These are phyloP conservation scores for Eidolon dupreanum DNA, from an alignment of 2,797 vertebrate genomes.

Conservation along the genomic window DNA sequence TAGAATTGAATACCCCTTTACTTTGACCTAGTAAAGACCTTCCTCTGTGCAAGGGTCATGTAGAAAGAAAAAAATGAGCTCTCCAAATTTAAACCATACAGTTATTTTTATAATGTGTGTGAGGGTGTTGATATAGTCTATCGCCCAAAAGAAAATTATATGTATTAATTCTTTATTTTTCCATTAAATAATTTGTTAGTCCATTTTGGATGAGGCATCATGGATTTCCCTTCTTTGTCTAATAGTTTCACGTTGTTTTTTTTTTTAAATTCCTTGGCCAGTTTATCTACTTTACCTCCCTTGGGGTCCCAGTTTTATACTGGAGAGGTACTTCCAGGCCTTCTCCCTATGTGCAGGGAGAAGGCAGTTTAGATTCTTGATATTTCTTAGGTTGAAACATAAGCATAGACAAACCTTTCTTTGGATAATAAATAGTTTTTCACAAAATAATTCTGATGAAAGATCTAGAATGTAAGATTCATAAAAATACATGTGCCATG, in stretches of 20 bases:
- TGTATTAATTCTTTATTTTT: not conserved
- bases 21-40: not conserved
- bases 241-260: not conserved
- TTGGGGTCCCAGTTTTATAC: not conserved
- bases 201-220: not conserved
- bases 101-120: not conserved
- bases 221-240: not conserved
- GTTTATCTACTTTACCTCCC: not conserved
- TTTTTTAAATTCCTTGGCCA: not conserved
- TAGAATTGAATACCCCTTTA: not conserved
- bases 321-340: too few species aligned
- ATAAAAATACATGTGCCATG: not conserved
- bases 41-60: not conserved
- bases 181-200: not conserved
- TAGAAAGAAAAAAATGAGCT: not conserved
- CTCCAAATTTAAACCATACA: not conserved
- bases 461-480: not conserved
- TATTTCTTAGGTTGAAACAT: not conserved
- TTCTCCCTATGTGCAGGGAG: accelerated
- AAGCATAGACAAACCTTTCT: not conserved
- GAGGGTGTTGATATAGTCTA: not conserved
- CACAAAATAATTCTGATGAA: not conserved
- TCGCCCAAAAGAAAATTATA: not conserved
- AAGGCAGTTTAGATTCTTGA: not conserved
- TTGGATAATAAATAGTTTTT: not conserved